Evolutionary conservation across 2,113 vertebrate species (phyloP).

Genomic region (Mustela lutreola): DNA sequence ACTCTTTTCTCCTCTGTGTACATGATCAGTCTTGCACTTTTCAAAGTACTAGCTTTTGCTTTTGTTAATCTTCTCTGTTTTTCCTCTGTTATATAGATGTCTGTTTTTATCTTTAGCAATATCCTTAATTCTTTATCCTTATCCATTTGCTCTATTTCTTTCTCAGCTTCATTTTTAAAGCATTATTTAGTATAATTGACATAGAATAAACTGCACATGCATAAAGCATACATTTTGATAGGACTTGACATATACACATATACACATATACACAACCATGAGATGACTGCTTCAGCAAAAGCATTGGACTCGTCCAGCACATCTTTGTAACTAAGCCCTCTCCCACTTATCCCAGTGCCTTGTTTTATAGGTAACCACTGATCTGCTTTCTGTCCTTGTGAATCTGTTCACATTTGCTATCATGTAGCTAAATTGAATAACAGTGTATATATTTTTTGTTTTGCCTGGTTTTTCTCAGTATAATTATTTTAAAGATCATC

Average conservation of each 20-base stretch:
- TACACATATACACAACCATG: neutral
- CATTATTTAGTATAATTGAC: neutral
- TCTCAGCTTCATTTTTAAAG: constrained; percentile 1
- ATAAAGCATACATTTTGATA: neutral
- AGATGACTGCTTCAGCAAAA: neutral
- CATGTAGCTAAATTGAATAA: neutral
- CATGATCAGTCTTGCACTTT: neutral
- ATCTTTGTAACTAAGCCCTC: neutral
- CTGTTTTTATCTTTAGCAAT: neutral
- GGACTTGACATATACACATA: neutral
- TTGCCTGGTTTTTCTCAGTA: neutral
- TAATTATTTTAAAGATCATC: neutral
- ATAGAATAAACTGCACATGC: neutral
- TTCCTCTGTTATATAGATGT: neutral
- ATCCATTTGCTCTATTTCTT: neutral
- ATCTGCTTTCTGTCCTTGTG: neutral
- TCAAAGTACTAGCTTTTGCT: neutral
- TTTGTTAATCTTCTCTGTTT: neutral
- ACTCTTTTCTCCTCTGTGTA: neutral
- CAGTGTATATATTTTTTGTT: neutral
- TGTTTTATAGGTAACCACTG: neutral
- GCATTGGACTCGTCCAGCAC: neutral
- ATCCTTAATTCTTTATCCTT: neutral
- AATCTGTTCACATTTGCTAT: neutral
- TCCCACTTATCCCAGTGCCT: neutral